Evolutionary conservation across 2,797 vertebrate genomes (phyloP).

Genomic region (Eulemur mongoz): DNA sequence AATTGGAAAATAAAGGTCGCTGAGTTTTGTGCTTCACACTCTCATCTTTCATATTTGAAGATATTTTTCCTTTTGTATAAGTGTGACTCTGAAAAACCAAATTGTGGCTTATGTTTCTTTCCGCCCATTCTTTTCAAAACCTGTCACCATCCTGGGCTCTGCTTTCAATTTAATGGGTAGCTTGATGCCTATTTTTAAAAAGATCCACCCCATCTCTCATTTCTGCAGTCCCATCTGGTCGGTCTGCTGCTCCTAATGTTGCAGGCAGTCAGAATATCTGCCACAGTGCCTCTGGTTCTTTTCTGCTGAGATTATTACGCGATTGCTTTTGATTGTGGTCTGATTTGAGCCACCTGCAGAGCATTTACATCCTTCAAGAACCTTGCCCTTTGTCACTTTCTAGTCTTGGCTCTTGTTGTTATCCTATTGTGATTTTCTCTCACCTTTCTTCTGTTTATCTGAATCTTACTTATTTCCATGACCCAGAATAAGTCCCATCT

Average conservation of each 20-base stretch:
- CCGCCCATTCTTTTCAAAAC: slow-evolving; percentile 64
- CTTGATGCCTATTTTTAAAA: slow-evolving; percentile 65
- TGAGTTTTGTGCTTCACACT: background rate
- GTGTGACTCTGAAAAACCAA: slow-evolving; percentile 48
- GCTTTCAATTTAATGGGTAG: slow-evolving; percentile 59
- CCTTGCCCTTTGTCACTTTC: background rate
- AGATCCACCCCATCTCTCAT: slow-evolving; percentile 14
- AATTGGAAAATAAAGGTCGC: background rate
- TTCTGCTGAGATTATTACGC: background rate
- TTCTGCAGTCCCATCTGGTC: slow-evolving; percentile 59
- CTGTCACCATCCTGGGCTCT: slow-evolving; percentile 57
- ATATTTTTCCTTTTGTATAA: slow-evolving; percentile 45
- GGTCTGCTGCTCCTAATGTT: slow-evolving; percentile 46
- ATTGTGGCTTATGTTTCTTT: slow-evolving; percentile 63
- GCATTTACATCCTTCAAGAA: background rate
- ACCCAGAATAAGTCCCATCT: slow-evolving; percentile 10
- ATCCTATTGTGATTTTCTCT: background rate
- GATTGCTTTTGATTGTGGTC: background rate
- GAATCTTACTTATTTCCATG: slow-evolving; percentile 9
- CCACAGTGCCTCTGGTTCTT: background rate
- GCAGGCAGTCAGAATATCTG: slow-evolving; percentile 8
- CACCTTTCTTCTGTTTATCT: background rate
- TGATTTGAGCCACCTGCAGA: background rate
- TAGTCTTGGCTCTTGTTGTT: background rate
- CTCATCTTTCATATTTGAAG: slow-evolving; percentile 54